These are phyloP conservation scores for Melanotaenia boesemani DNA, from an alignment of 2,797 vertebrate genomes.

Conservation along the genomic window DNA sequence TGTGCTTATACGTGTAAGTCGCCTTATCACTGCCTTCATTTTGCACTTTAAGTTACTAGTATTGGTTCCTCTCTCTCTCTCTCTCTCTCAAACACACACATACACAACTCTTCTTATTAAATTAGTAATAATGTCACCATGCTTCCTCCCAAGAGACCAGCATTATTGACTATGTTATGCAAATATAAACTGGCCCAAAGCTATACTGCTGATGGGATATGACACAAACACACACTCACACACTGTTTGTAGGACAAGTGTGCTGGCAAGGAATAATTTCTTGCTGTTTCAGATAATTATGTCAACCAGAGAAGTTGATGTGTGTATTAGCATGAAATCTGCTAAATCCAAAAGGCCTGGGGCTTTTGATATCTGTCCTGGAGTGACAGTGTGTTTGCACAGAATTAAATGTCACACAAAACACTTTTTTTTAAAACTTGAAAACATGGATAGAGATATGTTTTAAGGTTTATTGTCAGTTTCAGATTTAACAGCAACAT, in stretches of 20 bases:
- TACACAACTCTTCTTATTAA: conserved; percentile 65
- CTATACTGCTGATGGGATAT: conserved; percentile 70
- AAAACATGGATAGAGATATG: background rate
- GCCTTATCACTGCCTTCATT: background rate
- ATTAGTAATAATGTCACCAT: conserved; percentile 79
- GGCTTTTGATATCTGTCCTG: conserved; percentile 33
- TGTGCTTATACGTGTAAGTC: background rate
- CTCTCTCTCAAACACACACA: conserved; percentile 4
- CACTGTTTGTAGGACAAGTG: conserved; percentile 36
- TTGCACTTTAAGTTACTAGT: background rate
- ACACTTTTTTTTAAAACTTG: background rate
- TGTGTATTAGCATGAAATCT: conserved; percentile 62
- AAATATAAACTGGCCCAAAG: conserved; percentile 75
- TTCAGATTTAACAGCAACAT: conserved; percentile 9
- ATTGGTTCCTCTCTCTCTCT: conserved; percentile 22
- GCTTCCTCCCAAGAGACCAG: conserved; percentile 68
- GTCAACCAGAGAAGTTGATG: conserved; percentile 67
- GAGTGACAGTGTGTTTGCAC: conserved; percentile 23
- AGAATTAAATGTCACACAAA: conserved; percentile 11
- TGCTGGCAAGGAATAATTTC: conserved; percentile 53
- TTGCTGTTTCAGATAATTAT: conserved; percentile 75
- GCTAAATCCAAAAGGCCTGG: conserved; percentile 35
- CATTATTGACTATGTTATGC: conserved; percentile 81
- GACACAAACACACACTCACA: conserved; percentile 38
- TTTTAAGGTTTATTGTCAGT: background rate